Conservation (phyloP, 1,140 invertebrate species). For the Pseudoatta argentina region DNA sequence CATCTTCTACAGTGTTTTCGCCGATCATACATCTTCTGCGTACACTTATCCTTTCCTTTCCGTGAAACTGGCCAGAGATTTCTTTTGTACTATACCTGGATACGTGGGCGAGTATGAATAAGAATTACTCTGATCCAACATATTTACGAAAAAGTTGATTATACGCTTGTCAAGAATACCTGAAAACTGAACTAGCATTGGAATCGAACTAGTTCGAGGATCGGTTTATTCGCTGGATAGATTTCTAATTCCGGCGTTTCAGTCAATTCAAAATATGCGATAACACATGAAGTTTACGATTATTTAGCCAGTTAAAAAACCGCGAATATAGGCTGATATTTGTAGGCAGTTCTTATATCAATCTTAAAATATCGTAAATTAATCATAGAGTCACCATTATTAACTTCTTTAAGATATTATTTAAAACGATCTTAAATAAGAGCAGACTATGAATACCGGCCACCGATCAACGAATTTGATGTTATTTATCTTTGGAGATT, state of each 20-base stretch:
- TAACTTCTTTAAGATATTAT: no score
- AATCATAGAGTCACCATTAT: no score
- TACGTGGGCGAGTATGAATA: neutral
- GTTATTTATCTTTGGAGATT: neutral
- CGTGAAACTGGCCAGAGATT: slow-evolving; percentile 17
- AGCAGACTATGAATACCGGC: no score
- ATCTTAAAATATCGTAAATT: no score
- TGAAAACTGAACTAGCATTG: neutral
- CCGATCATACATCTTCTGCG: slow-evolving; percentile 71
- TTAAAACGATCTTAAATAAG: no score
- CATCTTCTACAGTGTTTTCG: slow-evolving; percentile 33
- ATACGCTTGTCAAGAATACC: slow-evolving; percentile 14
- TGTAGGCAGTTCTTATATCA: no score
- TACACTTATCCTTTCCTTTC: slow-evolving; percentile 27
- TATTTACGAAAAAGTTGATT: slow-evolving; percentile 20
- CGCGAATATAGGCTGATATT: slow-evolving; percentile 1
- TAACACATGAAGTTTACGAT: slow-evolving; percentile 4
- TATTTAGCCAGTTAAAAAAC: slow-evolving; percentile 7
- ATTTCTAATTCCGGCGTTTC: slow-evolving; percentile 20
- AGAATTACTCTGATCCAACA: slow-evolving; percentile 11
- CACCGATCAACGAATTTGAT: neutral
- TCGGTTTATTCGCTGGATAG: slow-evolving; percentile 16
- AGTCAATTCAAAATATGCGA: neutral
- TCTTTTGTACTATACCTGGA: slow-evolving; percentile 27
- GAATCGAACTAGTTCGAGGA: neutral